Evolutionary conservation across 2,113 vertebrate species (phyloP).

Genomic region (Epinephelus moara): DNA sequence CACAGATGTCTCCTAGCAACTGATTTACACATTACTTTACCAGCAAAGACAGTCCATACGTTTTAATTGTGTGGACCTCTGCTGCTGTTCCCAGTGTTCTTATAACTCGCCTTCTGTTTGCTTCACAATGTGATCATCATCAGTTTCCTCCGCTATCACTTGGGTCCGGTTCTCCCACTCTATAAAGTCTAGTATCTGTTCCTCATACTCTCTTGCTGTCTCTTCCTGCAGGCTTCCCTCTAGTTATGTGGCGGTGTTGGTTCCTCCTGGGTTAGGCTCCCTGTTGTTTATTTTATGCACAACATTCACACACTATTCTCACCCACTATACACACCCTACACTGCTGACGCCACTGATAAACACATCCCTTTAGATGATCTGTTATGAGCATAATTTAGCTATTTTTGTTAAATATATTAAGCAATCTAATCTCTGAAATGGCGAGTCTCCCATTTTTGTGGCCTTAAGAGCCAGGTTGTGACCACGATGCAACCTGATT

Average conservation of each 20-base stretch:
- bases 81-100: background rate
- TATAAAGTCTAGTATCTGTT: background rate
- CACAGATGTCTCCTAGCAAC: background rate
- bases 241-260: too few relatives aligned
- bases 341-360: background rate
- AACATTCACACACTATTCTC: too few relatives aligned
- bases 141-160: background rate
- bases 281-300: too few relatives aligned
- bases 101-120: background rate
- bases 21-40: background rate
- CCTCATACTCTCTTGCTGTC: background rate
- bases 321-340: too few relatives aligned
- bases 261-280: too few relatives aligned
- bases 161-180: background rate
- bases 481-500: background rate
- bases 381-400: background rate
- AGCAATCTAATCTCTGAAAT: background rate
- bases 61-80: background rate
- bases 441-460: background rate
- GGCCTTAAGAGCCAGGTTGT: background rate
- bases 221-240: background rate
- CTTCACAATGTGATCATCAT: background rate
- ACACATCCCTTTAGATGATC: background rate
- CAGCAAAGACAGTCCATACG: background rate
- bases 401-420: background rate